A percentile compares a stretch with the other conserved stretches of the same genome.
phyloP scores from a whole-genome alignment of 2,888 invertebrate genomes.

The Drosophila setosimentum region DNA sequence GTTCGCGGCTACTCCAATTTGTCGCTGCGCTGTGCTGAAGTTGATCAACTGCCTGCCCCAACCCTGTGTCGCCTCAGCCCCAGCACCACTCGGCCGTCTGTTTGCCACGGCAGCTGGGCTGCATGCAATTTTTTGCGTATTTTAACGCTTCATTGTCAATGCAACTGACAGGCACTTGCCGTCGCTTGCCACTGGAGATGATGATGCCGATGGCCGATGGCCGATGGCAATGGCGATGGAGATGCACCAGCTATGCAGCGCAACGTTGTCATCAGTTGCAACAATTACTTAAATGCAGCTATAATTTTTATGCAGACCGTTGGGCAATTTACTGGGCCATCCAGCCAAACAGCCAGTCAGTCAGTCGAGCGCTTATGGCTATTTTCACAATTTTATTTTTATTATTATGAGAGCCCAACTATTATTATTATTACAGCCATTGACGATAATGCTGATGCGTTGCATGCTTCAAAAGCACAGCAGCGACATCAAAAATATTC shows the following conservation, averaged over 20 bases:
- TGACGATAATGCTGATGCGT: slow-evolving; percentile 33
- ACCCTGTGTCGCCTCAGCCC: not conserved
- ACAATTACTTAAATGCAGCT: slow-evolving; percentile 79
- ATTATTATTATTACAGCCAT: slow-evolving; percentile 58
- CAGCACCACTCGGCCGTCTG: slow-evolving; percentile 8
- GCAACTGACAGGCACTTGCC: slow-evolving; percentile 69
- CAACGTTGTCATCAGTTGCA: slow-evolving; percentile 74
- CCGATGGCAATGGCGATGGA: slow-evolving; percentile 7
- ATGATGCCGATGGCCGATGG: slow-evolving; percentile 7
- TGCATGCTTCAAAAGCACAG: slow-evolving; percentile 27
- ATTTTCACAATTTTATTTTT: slow-evolving; percentile 69
- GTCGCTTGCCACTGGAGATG: slow-evolving; percentile 27
- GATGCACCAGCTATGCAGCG: slow-evolving; percentile 26
- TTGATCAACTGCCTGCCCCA: slow-evolving; percentile 61
- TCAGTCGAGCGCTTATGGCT: slow-evolving; percentile 52
- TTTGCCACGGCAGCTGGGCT: slow-evolving; percentile 25
- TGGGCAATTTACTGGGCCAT: slow-evolving; percentile 53
- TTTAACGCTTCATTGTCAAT: slow-evolving; percentile 69
- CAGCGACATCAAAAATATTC: slow-evolving; percentile 4
- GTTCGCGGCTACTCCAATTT: slow-evolving; percentile 62
- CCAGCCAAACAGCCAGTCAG: slow-evolving; percentile 11
- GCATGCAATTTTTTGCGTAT: slow-evolving; percentile 63
- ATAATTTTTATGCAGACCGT: slow-evolving; percentile 74
- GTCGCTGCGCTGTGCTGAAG: slow-evolving; percentile 59
- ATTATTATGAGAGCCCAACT: slow-evolving; percentile 62